Evolutionary conservation across 2,888 invertebrate species (phyloP).

Genomic region (Stegana nigrithorax): DNA sequence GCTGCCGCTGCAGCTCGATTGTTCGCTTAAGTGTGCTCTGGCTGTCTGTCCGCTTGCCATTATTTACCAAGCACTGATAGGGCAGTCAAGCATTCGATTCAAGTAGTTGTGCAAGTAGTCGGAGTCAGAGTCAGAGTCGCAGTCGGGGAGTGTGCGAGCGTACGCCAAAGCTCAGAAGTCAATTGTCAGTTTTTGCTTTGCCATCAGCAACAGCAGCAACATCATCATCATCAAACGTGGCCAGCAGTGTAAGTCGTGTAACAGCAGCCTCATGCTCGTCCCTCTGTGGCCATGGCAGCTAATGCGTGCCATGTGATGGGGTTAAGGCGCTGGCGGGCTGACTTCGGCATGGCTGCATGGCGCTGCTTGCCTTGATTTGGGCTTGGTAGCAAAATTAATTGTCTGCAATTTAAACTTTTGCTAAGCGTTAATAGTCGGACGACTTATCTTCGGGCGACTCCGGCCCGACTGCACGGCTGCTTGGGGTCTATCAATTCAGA

Average conservation of each 20-base stretch:
- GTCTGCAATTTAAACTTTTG: slow-evolving; percentile 13
- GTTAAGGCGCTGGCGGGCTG: too few species aligned
- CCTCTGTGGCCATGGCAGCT: too few species aligned
- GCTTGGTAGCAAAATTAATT: slow-evolving; percentile 7
- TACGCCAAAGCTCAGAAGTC: slow-evolving; percentile 33
- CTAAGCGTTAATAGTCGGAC: neutral
- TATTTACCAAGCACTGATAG: slow-evolving; percentile 11
- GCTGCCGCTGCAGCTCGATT: too few species aligned
- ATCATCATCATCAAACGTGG: too few species aligned
- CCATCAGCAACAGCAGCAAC: neutral
- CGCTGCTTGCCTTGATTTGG: neutral
- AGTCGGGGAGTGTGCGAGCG: slow-evolving; percentile 8
- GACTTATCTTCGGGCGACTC: neutral
- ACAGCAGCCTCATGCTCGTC: too few species aligned
- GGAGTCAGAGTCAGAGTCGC: slow-evolving; percentile 27
- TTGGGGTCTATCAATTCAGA: neutral
- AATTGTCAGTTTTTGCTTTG: slow-evolving; percentile 28
- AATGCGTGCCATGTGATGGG: too few species aligned
- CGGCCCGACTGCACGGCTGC: neutral
- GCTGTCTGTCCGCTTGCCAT: neutral
- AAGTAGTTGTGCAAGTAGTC: too few species aligned
- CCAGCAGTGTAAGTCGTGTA: too few species aligned
- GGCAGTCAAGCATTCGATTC: too few species aligned
- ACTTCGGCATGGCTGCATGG: neutral
- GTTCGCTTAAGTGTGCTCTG: neutral